Evolutionary conservation across 35 echinoderm and acorn worm genomes (phyloP), one percentile per base, ranked within the genome.

Genomic region (Patiria miniata): DNA sequence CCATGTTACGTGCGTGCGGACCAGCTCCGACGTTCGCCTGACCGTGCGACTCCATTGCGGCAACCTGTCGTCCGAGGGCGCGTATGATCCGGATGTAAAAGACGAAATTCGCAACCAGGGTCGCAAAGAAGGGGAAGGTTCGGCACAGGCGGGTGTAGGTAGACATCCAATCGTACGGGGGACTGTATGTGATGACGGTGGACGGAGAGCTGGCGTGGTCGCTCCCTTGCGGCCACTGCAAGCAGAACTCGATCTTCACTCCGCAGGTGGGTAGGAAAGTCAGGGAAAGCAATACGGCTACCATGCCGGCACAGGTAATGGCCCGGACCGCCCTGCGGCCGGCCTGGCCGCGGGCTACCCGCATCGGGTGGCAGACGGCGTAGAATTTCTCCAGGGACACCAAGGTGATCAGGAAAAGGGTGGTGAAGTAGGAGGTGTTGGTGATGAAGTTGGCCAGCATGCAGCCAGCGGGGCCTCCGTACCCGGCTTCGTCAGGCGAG

Each of bases 361-460:
- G 40, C 8, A 77, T n/a, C 0, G 85, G 85, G 32, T 87, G 85
- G 34, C 85, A 87, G 18, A 87, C 61, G 7, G 85, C 85, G 5
- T 44, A 32, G 36, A 77, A 87, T 36, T 76, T 77, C 37, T 87
- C 85, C 39, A 39, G 77, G 1, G 85, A 68, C 23, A 87, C 51
- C 40, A 87, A 39, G 18, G 65, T 52, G 26, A 77, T 40, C 8
- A 73, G 12, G 37, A 87, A 87, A 5, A 78, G 29, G 0, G 85
- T 77, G 4, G 68, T 44, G 33, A 83, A 83, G 33, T 57, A 40
- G 8, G 40, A 52, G 32, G 42, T 58, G 26, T 55, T 83, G 6
- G 52, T 83, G 23, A 83, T 17, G 12, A 83, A 83, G 26, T 23
- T 29, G 30, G 37, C 39, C 0, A 55, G 6, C 52, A 40, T 33